A percentile compares a stretch with the other conserved stretches of the same genome.
These are phyloP conservation scores for Origma solitaria DNA, from an alignment of 2,113 vertebrate genomes.

Conservation along the genomic window DNA sequence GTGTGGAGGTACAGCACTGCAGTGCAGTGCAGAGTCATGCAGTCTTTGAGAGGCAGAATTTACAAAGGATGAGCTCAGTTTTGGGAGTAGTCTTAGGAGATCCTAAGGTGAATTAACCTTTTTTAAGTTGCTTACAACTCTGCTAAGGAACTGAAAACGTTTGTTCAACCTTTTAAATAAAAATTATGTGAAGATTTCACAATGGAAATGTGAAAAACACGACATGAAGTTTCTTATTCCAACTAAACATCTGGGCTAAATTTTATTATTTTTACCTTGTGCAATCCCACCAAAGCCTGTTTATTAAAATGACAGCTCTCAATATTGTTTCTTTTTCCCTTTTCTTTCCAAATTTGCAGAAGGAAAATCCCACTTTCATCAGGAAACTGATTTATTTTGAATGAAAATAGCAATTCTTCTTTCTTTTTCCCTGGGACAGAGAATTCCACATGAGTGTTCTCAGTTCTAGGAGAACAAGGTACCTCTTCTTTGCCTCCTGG, in stretches of 20 bases:
- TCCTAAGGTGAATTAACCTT: background rate
- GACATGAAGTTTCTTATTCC: background rate
- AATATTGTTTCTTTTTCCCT: background rate
- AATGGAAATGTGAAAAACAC: background rate
- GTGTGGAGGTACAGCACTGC: slow-evolving; percentile 16
- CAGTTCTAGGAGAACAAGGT: background rate
- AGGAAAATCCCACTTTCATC: background rate
- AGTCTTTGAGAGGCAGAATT: background rate
- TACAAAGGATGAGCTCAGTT: background rate
- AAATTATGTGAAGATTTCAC: background rate
- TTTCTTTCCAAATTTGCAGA: background rate
- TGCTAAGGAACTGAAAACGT: background rate
- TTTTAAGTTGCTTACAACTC: background rate
- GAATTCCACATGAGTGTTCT: background rate
- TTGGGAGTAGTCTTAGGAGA: background rate
- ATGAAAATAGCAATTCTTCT: background rate
- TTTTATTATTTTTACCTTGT: slow-evolving; percentile 12
- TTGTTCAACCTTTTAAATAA: background rate
- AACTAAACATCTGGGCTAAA: background rate
- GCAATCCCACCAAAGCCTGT: background rate
- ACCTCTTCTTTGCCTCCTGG: background rate
- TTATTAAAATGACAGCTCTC: slow-evolving; percentile 7
- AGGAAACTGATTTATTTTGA: background rate
- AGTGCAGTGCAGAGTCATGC: background rate
- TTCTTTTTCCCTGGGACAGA: background rate